Evolutionary conservation across 2,888 invertebrate species (phyloP).

Genomic region (Gandaritis pyraliata): DNA sequence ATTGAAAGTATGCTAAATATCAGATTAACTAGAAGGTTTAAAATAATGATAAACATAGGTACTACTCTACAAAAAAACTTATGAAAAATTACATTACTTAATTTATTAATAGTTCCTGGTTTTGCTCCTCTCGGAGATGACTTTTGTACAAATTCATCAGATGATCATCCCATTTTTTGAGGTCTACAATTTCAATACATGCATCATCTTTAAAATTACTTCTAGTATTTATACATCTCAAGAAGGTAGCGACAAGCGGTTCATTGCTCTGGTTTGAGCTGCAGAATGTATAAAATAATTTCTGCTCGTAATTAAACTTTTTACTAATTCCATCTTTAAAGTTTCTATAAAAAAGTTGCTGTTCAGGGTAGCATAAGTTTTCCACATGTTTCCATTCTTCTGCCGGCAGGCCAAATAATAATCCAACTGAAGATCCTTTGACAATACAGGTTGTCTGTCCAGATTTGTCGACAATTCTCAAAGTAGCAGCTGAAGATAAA

Average conservation of each 20-base stretch:
- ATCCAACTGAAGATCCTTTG: constrained; percentile 62
- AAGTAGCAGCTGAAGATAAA: constrained; percentile 60
- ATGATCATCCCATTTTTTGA: constrained; percentile 60
- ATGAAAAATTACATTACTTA: background rate
- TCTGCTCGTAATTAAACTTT: constrained; percentile 66
- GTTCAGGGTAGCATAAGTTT: constrained; percentile 56
- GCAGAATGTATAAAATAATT: constrained; percentile 78
- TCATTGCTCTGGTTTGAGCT: constrained; percentile 62
- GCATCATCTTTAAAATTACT: constrained; percentile 66
- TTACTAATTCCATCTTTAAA: constrained; percentile 72
- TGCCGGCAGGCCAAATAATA: constrained; percentile 65
- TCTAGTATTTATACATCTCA: constrained; percentile 65
- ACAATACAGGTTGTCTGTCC: constrained; percentile 71
- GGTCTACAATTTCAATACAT: constrained; percentile 66
- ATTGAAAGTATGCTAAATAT: too few relatives aligned
- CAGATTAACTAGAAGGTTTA: too few relatives aligned
- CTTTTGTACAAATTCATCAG: constrained; percentile 63
- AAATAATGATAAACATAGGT: too few relatives aligned
- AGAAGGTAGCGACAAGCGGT: constrained; percentile 63
- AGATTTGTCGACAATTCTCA: constrained; percentile 67
- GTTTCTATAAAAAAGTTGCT: constrained; percentile 76
- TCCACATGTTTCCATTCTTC: constrained; percentile 72
- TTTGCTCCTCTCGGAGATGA: constrained; percentile 44
- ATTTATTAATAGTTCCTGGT: constrained; percentile 20
- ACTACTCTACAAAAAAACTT: too few relatives aligned